These are phyloP conservation scores for Syngnathus floridae DNA, from an alignment of 2,113 vertebrate genomes.

Conservation along the genomic window DNA sequence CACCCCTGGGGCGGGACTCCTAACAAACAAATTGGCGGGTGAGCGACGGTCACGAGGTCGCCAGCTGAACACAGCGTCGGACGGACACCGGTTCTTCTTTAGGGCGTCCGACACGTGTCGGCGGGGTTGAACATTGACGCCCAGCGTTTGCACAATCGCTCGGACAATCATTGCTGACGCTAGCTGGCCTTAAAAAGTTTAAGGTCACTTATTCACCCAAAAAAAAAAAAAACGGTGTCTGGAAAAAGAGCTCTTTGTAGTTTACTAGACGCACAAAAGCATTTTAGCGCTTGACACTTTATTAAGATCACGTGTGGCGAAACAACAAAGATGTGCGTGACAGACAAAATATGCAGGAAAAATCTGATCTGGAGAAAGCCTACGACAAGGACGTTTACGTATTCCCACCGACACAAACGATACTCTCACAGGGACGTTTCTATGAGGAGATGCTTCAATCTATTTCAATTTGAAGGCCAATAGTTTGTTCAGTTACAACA, in stretches of 20 bases:
- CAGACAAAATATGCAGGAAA: conserved; percentile 10
- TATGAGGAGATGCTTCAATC: conserved; percentile 16
- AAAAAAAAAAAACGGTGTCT: neutral
- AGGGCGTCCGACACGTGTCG: neutral
- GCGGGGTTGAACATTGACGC: neutral
- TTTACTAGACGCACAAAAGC: too few species aligned
- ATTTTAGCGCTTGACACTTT: conserved; percentile 25
- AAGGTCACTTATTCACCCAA: neutral
- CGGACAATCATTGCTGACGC: neutral
- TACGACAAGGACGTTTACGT: conserved; percentile 18
- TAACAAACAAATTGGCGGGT: conserved; percentile 42
- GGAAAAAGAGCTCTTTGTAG: neutral
- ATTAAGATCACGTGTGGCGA: conserved; percentile 40
- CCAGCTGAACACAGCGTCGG: neutral
- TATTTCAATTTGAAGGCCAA: conserved; percentile 17
- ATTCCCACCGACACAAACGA: conserved; percentile 18
- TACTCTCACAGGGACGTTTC: conserved; percentile 6
- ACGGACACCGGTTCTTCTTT: neutral
- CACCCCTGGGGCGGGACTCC: conserved; percentile 15
- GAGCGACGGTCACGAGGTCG: neutral
- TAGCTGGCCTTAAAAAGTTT: neutral
- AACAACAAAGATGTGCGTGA: conserved; percentile 18
- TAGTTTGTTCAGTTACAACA: conserved; percentile 30
- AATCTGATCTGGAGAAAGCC: conserved; percentile 8
- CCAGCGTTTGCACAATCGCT: neutral